Percentiles rank a stretch among this genome's conserved stretches.
phyloP scores from a whole-genome alignment of 1,140 invertebrate species.

The Macrobrachium rosenbergii region DNA sequence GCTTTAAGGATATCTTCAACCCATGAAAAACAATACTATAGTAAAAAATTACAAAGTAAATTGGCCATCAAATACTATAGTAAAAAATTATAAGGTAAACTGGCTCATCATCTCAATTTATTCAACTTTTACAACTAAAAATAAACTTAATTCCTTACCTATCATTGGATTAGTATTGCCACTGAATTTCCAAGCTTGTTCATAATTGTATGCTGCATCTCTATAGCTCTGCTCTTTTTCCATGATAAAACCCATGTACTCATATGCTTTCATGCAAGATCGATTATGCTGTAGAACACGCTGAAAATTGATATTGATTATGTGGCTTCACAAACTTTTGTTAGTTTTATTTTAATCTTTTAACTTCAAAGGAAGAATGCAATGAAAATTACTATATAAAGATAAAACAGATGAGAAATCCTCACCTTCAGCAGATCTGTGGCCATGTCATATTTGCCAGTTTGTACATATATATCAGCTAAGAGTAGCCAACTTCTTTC shows the following conservation, averaged over 20 bases:
- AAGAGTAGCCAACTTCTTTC: constrained; percentile 95
- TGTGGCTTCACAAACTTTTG: background rate
- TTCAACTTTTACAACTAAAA: background rate
- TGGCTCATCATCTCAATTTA: background rate
- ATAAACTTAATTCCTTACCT: constrained; percentile 69
- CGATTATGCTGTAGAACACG: constrained; percentile 90
- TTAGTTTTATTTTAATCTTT: too few relatives aligned
- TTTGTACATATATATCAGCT: constrained; percentile 91
- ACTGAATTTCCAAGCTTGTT: constrained; percentile 85
- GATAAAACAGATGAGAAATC: too few relatives aligned
- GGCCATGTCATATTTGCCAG: constrained; percentile 88
- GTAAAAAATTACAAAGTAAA: too few relatives aligned
- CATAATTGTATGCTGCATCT: constrained; percentile 87
- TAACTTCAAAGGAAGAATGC: background rate
- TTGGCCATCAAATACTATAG: too few relatives aligned
- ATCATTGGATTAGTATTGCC: constrained; percentile 85
- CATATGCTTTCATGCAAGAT: constrained; percentile 91
- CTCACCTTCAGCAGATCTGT: constrained; percentile 80
- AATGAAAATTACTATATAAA: background rate
- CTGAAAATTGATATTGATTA: constrained; percentile 61
- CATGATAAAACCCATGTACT: constrained; percentile 87
- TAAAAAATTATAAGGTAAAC: too few relatives aligned
- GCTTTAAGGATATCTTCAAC: too few relatives aligned
- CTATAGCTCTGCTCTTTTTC: constrained; percentile 94
- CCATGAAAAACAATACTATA: too few relatives aligned